Percentiles rank a stretch among this genome's conserved stretches.
Conservation (phyloP, 1,140 invertebrate genomes). For the Drosophila orosa region DNA sequence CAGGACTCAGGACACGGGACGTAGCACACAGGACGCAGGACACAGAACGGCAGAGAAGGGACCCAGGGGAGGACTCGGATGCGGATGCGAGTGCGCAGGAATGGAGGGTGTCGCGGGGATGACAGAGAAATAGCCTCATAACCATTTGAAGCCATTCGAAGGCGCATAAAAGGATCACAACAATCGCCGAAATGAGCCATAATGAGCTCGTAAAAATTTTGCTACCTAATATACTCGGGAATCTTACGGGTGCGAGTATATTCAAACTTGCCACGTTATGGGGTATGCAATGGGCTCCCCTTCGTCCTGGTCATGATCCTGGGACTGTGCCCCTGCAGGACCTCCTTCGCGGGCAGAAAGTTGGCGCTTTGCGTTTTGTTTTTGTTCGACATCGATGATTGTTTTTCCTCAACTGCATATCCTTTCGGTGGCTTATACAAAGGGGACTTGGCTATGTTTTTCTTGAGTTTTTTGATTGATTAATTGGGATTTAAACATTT, state of each 20-base stretch:
- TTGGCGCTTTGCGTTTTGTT: conserved; percentile 26
- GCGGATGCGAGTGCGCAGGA: conserved; percentile 42
- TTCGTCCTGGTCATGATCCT: neutral
- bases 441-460: neutral
- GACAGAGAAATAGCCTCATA: conserved; percentile 84
- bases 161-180: conserved; percentile 84
- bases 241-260: conserved; percentile 82
- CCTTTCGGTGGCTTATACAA: neutral
- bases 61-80: conserved; percentile 19
- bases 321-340: conserved; percentile 29
- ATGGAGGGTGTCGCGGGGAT: conserved; percentile 50
- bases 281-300: conserved; percentile 49
- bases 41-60: conserved; percentile 12
- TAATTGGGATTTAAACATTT: neutral
- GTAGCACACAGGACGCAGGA: conserved; percentile 19
- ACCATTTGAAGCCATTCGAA: conserved; percentile 84
- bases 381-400: conserved; percentile 42
- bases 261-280: conserved; percentile 81
- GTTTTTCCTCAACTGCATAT: conserved; percentile 25
- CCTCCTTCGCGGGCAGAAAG: conserved; percentile 22
- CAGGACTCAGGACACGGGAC: neutral
- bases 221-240: conserved; percentile 84
- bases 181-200: conserved; percentile 84
- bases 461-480: conserved; percentile 12
- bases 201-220: conserved; percentile 85